Base-by-base conservation (phyloP, 2,797 vertebrate species). In the Enoplosus armatus region DNA sequence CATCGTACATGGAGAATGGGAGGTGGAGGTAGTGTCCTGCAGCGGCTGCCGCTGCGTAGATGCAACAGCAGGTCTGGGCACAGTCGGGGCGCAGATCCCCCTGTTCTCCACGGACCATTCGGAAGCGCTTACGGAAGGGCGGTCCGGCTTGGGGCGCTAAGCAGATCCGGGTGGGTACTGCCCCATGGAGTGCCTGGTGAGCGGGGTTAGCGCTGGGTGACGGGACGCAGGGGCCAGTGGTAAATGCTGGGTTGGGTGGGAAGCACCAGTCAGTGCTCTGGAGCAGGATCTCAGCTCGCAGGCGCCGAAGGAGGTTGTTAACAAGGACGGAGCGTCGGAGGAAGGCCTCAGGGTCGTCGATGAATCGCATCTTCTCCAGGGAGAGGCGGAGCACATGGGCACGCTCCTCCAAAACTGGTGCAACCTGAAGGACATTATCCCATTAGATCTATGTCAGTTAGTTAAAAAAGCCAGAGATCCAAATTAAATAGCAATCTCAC, bases 291-390 rank as follows among this genome's bases (percentile, higher is more conserved):
- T 98, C 98, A 0, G 97, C 95, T 0, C 98, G 96, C 85, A 99
- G 96, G 73, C 97, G 96, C 14, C 97, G 97, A 85, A 99, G 97
- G 51, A 99, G 94, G 73, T 99, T 99, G 93, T 99, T 99, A 31
- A 99, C 98, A 5, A 99, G 97, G 75, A 99, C 98, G 0, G 98
- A 99, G 83, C 98, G 96, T 2, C 98, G 95, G 65, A 99, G 95
- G 87, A 99, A 99, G 27, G 97, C 97, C 85, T 99, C 98, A 0
- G 98, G 98, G 80, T 99, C 98, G 1, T 99, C 98, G 0, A 99
- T 98, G 89, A 98, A 98, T 66, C 97, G 96, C 77, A 99, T 96
- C 92, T 99, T 99, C 88, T 98, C 97, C 92, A 99, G 92, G 77
- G 98, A 99, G 92, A 99, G 96, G 64, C 97, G 98, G 58, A 99